Evolutionary conservation across 2,797 vertebrate genomes (phyloP).

Genomic region (Carduelis carduelis): DNA sequence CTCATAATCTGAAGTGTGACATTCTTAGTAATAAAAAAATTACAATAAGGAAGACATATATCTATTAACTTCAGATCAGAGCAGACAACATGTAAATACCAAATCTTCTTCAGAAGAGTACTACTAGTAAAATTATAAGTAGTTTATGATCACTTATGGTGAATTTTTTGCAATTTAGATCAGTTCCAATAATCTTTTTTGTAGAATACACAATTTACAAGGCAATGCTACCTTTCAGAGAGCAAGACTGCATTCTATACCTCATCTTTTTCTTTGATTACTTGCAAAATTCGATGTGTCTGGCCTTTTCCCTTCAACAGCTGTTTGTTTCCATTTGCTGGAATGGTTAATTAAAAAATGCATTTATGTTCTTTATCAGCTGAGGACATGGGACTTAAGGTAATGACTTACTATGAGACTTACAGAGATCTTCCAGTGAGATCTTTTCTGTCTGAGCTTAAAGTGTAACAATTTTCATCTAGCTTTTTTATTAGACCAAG

Average conservation of each 20-base stretch:
- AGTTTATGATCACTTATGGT: neutral
- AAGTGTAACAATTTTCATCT: neutral
- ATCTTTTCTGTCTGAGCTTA: neutral
- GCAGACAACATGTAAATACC: neutral
- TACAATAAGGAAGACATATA: neutral
- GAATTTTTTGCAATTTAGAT: neutral
- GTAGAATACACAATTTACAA: neutral
- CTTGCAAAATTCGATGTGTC: neutral
- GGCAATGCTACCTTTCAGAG: neutral
- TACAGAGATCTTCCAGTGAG: neutral
- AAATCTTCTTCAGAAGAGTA: neutral
- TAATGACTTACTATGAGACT: neutral
- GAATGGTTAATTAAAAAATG: neutral
- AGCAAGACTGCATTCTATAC: neutral
- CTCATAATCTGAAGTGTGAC: neutral
- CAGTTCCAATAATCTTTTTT: neutral
- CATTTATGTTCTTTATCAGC: neutral
- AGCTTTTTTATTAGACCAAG: neutral
- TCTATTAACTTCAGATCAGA: neutral
- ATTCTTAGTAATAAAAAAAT: neutral
- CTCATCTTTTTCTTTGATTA: neutral
- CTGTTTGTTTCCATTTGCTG: fast-evolving
- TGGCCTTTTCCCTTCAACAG: neutral
- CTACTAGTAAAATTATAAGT: neutral
- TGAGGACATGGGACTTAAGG: neutral